Evolutionary conservation across 2,888 invertebrate genomes (phyloP).

Genomic region (Creontiades dilutus): DNA sequence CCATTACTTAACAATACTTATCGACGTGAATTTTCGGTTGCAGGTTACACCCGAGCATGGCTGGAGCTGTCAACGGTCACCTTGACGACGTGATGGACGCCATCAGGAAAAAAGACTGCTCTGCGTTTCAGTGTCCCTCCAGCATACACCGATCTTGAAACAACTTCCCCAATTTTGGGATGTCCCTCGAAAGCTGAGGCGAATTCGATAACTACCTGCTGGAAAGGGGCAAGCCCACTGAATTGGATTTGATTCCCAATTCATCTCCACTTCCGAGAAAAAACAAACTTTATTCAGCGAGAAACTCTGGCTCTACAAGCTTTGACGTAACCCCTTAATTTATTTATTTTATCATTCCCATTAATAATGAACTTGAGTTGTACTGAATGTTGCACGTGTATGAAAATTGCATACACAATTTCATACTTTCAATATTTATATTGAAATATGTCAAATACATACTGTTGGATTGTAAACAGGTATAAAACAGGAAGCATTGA

Average conservation of each 20-base stretch:
- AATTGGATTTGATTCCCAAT: too few species aligned
- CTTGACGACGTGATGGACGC: slow-evolving; percentile 88
- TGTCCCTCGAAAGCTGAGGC: neutral
- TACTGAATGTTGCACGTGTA: slow-evolving; percentile 23
- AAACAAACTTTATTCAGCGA: slow-evolving; percentile 33
- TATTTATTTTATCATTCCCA: slow-evolving; percentile 36
- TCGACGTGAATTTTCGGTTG: slow-evolving; percentile 53
- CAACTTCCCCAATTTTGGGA: neutral
- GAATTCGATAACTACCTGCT: neutral
- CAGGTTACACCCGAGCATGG: slow-evolving; percentile 84
- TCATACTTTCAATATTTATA: too few species aligned
- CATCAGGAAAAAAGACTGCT: slow-evolving; percentile 85
- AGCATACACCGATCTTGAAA: slow-evolving; percentile 11
- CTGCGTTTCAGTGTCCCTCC: slow-evolving; percentile 82
- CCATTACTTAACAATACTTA: too few species aligned
- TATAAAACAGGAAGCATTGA: too few species aligned
- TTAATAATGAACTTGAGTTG: slow-evolving; percentile 13
- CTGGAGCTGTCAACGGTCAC: slow-evolving; percentile 83
- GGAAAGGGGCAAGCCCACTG: neutral
- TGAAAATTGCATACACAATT: too few species aligned
- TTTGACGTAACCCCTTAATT: slow-evolving; percentile 37
- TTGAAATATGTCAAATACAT: too few species aligned
- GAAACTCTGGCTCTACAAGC: slow-evolving; percentile 48
- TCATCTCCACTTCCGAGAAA: neutral
- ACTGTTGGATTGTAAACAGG: too few species aligned